Base-by-base conservation (phyloP, 2,797 vertebrate genomes). In the Thalassophryne amazonica region DNA sequence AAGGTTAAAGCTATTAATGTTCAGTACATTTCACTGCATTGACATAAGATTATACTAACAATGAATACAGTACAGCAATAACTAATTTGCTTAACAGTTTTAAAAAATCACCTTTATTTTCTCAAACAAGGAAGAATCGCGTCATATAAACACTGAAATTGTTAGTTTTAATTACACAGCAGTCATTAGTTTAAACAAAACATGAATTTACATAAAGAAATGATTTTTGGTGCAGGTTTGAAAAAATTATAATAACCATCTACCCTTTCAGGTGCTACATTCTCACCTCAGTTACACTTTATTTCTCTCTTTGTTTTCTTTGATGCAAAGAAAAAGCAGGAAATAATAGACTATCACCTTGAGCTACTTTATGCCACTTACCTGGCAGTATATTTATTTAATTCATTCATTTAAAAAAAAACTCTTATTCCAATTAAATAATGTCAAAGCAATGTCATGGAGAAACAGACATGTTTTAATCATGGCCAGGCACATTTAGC, bases 371-470 rank as follows among this genome's bases (percentile, higher is more conserved):
- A 82, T 60, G 70, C 82, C 76, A 85, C 81, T 89, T 88, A 88
- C 80, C 84, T 86, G 86, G 54, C 82, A 72, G 75, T 80, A 73
- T 86, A 86, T 87, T 87, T 86, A 89, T 87, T 88, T 84, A 72
- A 83, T 87, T 89, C 76, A 81, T 89, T 85, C 82, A 75, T 84
- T 88, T 71, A 81, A 82, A n/a, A n/a, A n/a, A n/a, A n/a, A 85
- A 88, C 83, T 87, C 80, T 81, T 83, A 75, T 88, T 84, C 80
- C 84, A 88, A 88, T 91, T 88, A 89, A 88, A 86, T 73, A 65
- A 85, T 86, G 85, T 87, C 86, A 90, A 87, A 86, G 78, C 81
- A 85, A 85, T 89, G 87, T 86, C 82, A 89, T 76, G 82, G 81
- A 84, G 79, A 82, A 87, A 78, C 66, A 80, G 84, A 87, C 81